Base-by-base conservation (phyloP, 2,113 vertebrate genomes). In the Myocastor coypus region DNA sequence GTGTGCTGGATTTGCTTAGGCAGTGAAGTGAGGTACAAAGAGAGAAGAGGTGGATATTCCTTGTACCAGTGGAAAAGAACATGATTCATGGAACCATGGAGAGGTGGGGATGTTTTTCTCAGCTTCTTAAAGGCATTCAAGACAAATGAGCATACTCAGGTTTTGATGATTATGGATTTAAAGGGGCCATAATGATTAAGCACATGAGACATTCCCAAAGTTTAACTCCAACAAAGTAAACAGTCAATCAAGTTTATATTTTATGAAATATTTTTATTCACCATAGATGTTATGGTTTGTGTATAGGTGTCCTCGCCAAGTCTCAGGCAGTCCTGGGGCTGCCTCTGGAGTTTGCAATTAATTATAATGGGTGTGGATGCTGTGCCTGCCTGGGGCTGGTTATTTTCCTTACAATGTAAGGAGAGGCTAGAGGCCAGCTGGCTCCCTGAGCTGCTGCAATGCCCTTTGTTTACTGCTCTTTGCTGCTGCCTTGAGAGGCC, bases 41-140 rank as follows among this genome's bases (percentile, higher is more conserved):
- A 17, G 55, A 8, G n/a, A 8, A 80, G 61, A 88, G 37, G 5
- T 86, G 22, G 0, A 0, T 64, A 59, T 82, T 71, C 6, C 4
- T 17, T 24, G 6, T 19, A 37, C 71, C 9, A 86, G 57, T 42
- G 2, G 24, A 26, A 84, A 83, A 40, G 1, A 37, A 0, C 11
- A 7, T n/a, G 12, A 1, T 37, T 40, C 50, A 1, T 4, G 3
- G 42, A 32, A 6, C 6, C 9, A 17, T 7, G 42, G 42, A 55
- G 8, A 26, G 32, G 8, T 28, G 52, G 46, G 34, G 13, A 59
- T 28, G 57, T 1, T 64, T 83, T 83, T 78, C 3, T 24, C 28
- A 59, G 32, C 71, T 73, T 26, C 85, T 80, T 73, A 63, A 40
- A 1, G 22, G 3, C 52, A 5, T 26, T 40, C 17, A 63, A 46